A percentile compares a stretch with the other conserved stretches of the same genome.
Evolutionary conservation across 2,888 invertebrate genomes (phyloP).

Genomic region (Volucella zonaria): DNA sequence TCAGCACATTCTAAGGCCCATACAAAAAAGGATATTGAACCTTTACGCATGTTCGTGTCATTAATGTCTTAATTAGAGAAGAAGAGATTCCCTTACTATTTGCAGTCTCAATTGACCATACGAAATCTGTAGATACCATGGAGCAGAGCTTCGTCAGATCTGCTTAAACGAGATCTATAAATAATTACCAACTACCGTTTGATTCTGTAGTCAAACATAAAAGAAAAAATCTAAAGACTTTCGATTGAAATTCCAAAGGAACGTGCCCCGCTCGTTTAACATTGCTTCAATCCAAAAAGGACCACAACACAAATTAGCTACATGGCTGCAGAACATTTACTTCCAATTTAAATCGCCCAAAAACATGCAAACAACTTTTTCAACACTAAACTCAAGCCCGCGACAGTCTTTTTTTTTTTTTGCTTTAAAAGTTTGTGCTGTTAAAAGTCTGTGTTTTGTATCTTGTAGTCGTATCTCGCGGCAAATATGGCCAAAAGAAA

Average conservation of each 20-base stretch:
- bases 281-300: background rate
- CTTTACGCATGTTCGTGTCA: too few species aligned
- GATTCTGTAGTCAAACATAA: too few species aligned
- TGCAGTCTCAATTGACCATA: too few species aligned
- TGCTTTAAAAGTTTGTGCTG: too few species aligned
- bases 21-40: too few species aligned
- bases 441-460: background rate
- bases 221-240: slow-evolving; percentile 3
- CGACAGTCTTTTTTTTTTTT: background rate
- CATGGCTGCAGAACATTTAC: slow-evolving; percentile 37
- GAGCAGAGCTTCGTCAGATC: too few species aligned
- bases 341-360: slow-evolving; percentile 28
- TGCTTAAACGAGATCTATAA: too few species aligned
- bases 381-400: slow-evolving; percentile 10
- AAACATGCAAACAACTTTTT: slow-evolving; percentile 33
- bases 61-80: too few species aligned
- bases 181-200: too few species aligned
- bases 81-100: too few species aligned
- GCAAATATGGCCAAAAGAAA: slow-evolving; percentile 2
- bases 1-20: too few species aligned
- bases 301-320: slow-evolving; percentile 14
- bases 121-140: too few species aligned
- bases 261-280: slow-evolving; percentile 8
- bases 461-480: slow-evolving; percentile 16
- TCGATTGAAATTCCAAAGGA: slow-evolving; percentile 14